Conservation (phyloP, 2,113 vertebrate genomes). For the Danio rerio region GRCz12tu NC_133188.1:39126001-39126500, state of each 20-base stretch:
- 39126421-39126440: no score
- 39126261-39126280: not conserved
- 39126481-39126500: no score
- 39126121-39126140: constrained; percentile 94
- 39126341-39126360: not conserved
- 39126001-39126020: constrained; percentile 84
- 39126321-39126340: no score
- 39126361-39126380: no score
- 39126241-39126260: constrained; percentile 78
- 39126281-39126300: not conserved
- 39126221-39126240: constrained; percentile 85
- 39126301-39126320: not conserved
- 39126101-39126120: constrained; percentile 92
- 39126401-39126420: no score
- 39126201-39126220: constrained; percentile 95
- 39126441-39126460: no score
- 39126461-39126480: no score
- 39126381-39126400: no score
- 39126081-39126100: constrained; percentile 98
- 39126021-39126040: constrained; percentile 95
- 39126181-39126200: constrained; percentile 92
- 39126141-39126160: constrained; percentile 95
- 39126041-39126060: constrained; percentile 95
- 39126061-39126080: constrained; percentile 96
- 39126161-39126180: constrained; percentile 93